These are phyloP conservation scores for Cynodonichthys magdalenae DNA, from an alignment of 2,797 vertebrate genomes.

Conservation along the genomic window DNA sequence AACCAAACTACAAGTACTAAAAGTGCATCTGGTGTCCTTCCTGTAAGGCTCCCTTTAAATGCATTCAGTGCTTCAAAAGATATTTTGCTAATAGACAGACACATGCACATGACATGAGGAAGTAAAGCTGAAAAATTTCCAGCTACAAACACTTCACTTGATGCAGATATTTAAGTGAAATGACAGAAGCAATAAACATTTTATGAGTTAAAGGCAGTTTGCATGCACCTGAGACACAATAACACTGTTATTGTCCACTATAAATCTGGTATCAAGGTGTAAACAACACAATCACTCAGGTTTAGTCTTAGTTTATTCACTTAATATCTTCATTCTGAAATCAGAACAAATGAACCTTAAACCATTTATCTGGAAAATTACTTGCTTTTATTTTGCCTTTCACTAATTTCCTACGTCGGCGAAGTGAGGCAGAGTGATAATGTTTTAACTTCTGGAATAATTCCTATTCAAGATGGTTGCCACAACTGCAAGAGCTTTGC, in stretches of 20 bases:
- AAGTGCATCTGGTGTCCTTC: no score
- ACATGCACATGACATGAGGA: not conserved
- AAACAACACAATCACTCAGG: constrained; percentile 4
- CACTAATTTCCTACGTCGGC: no score
- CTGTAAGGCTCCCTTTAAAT: no score
- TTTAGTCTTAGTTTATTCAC: not conserved
- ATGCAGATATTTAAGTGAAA: not conserved
- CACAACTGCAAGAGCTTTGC: no score
- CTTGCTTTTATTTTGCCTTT: no score
- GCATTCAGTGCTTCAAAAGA: no score
- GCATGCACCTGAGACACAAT: not conserved
- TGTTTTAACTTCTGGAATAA: no score
- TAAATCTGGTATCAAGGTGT: constrained; percentile 6
- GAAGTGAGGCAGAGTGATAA: no score
- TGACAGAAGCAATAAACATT: not conserved
- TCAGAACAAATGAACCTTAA: constrained; percentile 13
- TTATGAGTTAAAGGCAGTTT: not conserved
- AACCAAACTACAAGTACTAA: no score
- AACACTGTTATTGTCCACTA: not conserved
- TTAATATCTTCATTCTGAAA: not conserved
- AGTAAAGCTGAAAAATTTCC: not conserved
- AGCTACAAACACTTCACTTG: no score
- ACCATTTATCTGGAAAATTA: not conserved
- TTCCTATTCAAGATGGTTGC: no score
- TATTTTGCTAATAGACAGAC: no score